Conservation (phyloP, 2,797 vertebrate species). For the Pelodytes ibericus region DNA sequence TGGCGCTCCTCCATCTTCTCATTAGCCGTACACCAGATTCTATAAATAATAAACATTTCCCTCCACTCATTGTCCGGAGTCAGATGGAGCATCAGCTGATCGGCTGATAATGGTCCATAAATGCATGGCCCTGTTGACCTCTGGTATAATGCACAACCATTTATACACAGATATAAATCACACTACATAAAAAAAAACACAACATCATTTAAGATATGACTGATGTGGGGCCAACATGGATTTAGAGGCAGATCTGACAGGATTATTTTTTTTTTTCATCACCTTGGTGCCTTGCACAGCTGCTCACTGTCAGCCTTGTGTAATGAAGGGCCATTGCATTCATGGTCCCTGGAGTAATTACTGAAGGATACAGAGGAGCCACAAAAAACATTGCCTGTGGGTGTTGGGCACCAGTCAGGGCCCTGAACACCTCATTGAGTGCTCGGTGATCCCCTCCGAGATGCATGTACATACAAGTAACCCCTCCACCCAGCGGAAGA, state of each 20-base stretch:
- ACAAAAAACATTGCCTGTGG: slow-evolving; percentile 49
- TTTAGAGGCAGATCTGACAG: slow-evolving; percentile 5
- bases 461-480: slow-evolving; percentile 52
- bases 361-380: slow-evolving; percentile 40
- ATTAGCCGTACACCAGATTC: background rate
- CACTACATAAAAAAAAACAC: slow-evolving; percentile 1
- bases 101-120: slow-evolving; percentile 1
- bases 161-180: slow-evolving; percentile 15
- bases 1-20: background rate
- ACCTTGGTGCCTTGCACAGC: slow-evolving; percentile 23
- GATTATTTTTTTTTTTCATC: slow-evolving; percentile 34
- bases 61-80: background rate
- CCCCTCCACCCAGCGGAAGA: slow-evolving; percentile 38
- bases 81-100: background rate
- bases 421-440: slow-evolving; percentile 49
- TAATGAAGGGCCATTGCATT: slow-evolving; percentile 48
- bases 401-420: slow-evolving; percentile 33
- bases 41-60: background rate
- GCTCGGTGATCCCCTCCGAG: slow-evolving; percentile 51
- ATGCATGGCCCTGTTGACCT: slow-evolving; percentile 3
- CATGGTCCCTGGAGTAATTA: slow-evolving; percentile 45
- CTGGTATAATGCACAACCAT: background rate
- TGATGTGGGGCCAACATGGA: slow-evolving; percentile 18
- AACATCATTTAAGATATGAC: slow-evolving; percentile 14
- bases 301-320: slow-evolving; percentile 49